phyloP scores from a whole-genome alignment of 2,113 vertebrate species.

The Eidolon helvum region DNA sequence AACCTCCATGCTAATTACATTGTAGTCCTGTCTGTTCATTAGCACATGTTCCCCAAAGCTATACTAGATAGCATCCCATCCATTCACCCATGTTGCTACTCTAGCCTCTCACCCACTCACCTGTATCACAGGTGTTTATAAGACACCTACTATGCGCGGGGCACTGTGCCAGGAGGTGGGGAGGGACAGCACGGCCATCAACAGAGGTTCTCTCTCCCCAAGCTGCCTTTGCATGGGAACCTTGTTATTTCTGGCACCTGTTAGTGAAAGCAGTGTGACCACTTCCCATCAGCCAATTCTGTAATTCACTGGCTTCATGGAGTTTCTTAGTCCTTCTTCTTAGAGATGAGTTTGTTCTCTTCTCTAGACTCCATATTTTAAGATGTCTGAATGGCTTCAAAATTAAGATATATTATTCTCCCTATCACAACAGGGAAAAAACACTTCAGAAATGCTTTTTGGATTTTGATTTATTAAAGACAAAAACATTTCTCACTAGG shows the following conservation, averaged over 20 bases:
- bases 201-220: neutral
- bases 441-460: slow-evolving; percentile 10
- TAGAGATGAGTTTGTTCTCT: neutral
- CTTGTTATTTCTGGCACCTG: neutral
- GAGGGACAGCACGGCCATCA: no score
- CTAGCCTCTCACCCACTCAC: no score
- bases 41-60: neutral
- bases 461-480: slow-evolving; percentile 56
- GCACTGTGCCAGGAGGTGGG: neutral
- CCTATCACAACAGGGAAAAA: neutral
- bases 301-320: neutral
- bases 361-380: neutral
- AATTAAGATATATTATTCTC: slow-evolving; percentile 47
- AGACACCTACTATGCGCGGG: neutral
- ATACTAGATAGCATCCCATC: neutral
- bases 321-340: neutral
- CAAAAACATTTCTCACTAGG: slow-evolving; percentile 22
- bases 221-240: neutral
- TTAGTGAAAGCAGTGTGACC: neutral
- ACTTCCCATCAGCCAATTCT: neutral
- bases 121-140: neutral
- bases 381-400: slow-evolving; percentile 3
- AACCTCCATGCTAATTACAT: neutral
- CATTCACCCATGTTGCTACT: neutral
- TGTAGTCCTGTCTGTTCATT: neutral